These are phyloP conservation scores for Anoura caudifer DNA, from an alignment of 2,113 vertebrate genomes.

Conservation along the genomic window DNA sequence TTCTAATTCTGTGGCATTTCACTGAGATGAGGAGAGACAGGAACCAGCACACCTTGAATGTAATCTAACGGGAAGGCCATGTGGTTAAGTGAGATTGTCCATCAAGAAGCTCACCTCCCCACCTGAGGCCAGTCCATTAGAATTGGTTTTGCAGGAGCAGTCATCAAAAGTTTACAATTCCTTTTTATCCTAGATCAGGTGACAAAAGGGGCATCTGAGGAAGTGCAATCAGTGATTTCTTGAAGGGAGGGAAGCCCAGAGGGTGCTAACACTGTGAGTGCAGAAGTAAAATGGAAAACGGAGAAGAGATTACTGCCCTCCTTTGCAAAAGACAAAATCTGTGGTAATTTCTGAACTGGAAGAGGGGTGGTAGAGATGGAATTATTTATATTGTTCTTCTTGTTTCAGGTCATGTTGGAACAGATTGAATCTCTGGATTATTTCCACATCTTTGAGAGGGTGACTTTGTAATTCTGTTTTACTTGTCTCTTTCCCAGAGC, in stretches of 20 bases:
- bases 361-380: neutral
- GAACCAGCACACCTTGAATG: neutral
- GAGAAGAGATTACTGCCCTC: neutral
- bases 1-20: neutral
- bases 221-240: constrained; percentile 51
- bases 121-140: constrained; percentile 74
- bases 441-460: constrained; percentile 10
- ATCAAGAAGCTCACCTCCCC: constrained; percentile 67
- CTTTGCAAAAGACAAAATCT: neutral
- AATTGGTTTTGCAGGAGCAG: constrained; percentile 82
- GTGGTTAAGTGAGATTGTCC: constrained; percentile 57
- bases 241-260: constrained; percentile 61
- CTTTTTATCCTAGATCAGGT: constrained; percentile 88
- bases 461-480: neutral
- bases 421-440: neutral
- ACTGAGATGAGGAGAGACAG: neutral
- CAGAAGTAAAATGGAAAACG: constrained; percentile 31
- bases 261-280: constrained; percentile 68
- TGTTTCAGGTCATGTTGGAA: neutral
- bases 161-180: constrained; percentile 83
- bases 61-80: constrained; percentile 26
- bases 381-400: constrained; percentile 21
- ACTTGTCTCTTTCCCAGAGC: neutral
- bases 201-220: constrained; percentile 73
- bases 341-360: neutral